Evolutionary conservation across 2,888 invertebrate species (phyloP).

Genomic region (Polyommatus icarus): DNA sequence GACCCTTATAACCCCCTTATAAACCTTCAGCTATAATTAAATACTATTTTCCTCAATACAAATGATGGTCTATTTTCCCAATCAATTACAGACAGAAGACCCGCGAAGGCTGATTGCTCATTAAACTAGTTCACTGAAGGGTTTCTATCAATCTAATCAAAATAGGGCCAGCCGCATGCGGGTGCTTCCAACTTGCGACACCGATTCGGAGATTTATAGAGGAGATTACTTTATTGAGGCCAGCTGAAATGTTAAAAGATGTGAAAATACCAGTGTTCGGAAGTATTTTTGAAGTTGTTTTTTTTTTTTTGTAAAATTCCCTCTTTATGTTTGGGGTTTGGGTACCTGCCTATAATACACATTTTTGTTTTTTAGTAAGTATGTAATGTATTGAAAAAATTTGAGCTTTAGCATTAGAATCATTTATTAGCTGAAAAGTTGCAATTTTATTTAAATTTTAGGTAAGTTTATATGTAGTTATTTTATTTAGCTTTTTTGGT

Average conservation of each 20-base stretch:
- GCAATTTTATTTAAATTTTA: no score
- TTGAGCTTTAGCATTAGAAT: no score
- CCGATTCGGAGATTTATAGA: neutral
- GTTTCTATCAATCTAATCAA: conserved; percentile 26
- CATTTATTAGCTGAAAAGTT: no score
- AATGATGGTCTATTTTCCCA: neutral
- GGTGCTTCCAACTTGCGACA: neutral
- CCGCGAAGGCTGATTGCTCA: conserved; percentile 19
- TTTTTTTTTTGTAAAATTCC: no score
- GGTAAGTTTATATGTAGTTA: no score
- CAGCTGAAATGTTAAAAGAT: neutral
- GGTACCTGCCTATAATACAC: no score
- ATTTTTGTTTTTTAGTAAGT: no score
- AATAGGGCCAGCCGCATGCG: conserved; percentile 25
- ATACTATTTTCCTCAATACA: neutral
- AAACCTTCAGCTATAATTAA: neutral
- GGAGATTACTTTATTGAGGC: neutral
- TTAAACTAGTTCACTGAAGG: conserved; percentile 21
- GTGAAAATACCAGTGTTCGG: neutral
- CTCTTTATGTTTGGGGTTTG: no score
- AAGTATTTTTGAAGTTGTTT: no score
- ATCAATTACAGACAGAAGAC: neutral
- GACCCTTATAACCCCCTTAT: neutral
- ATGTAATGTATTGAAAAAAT: no score
- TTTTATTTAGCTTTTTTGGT: no score